Percentiles rank a stretch among this genome's conserved stretches.
Evolutionary conservation across 53 echinoderm and acorn worm species (phyloP).

Genomic region (Henricia sp.): DNA sequence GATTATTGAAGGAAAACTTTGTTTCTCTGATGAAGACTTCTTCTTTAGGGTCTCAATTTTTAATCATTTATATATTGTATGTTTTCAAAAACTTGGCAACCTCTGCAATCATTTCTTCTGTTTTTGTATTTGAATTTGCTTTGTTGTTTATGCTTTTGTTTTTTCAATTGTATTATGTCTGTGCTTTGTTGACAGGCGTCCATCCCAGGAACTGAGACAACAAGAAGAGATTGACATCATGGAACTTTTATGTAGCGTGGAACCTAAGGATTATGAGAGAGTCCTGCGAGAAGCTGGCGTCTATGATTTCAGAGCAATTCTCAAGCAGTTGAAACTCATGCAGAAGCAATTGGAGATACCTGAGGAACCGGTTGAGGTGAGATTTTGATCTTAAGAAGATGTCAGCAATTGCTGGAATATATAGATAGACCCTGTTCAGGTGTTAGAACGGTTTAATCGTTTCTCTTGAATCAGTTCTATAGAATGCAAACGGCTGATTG

Average conservation of each 20-base stretch:
- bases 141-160: too few species aligned
- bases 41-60: too few species aligned
- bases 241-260: constrained; percentile 64
- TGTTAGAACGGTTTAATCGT: too few species aligned
- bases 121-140: background rate
- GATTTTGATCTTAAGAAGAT: background rate
- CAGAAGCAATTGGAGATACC: constrained; percentile 50
- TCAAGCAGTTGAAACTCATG: constrained; percentile 85
- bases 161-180: background rate
- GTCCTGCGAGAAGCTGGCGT: constrained; percentile 84
- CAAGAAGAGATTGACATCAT: constrained; percentile 65
- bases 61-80: too few species aligned
- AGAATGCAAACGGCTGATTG: too few species aligned
- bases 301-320: constrained; percentile 91
- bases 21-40: too few species aligned
- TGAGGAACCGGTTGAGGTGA: constrained; percentile 36
- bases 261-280: constrained; percentile 89
- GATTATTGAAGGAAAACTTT: too few species aligned
- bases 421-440: too few species aligned
- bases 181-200: background rate
- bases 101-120: background rate
- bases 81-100: background rate
- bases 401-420: background rate
- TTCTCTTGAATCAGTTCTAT: too few species aligned
- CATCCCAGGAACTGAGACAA: constrained; percentile 2